Percentiles rank a stretch among this genome's conserved stretches.
Evolutionary conservation across 2,113 vertebrate species (phyloP).

Genomic region (Myrmecophaga tridactyla): DNA sequence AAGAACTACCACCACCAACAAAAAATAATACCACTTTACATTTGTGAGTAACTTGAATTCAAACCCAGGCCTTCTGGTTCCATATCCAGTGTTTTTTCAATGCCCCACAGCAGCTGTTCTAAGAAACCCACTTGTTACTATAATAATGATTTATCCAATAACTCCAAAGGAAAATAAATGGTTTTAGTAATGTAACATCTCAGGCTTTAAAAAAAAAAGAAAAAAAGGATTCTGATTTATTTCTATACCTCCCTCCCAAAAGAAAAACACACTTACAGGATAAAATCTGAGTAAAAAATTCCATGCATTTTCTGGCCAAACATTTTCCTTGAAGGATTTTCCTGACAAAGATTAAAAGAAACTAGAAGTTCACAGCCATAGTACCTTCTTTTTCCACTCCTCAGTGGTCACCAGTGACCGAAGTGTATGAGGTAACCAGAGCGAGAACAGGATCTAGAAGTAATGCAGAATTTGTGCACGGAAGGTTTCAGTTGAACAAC

Average conservation of each 20-base stretch:
- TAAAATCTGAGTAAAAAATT: background rate
- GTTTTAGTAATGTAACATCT: background rate
- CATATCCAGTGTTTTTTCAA: background rate
- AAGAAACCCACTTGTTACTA: background rate
- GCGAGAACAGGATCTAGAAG: background rate
- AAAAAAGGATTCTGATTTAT: background rate
- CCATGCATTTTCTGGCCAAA: constrained; percentile 15
- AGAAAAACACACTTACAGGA: background rate
- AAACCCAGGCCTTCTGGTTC: background rate
- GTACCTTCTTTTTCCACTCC: background rate
- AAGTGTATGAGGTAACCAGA: background rate
- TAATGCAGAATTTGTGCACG: background rate
- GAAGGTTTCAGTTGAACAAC: constrained; percentile 22
- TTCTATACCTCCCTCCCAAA: background rate
- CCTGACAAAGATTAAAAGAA: background rate
- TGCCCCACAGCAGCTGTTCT: background rate
- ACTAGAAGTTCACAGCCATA: background rate
- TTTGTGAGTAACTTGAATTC: background rate
- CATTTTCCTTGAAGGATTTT: background rate
- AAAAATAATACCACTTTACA: background rate
- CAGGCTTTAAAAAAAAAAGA: background rate
- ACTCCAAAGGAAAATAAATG: background rate
- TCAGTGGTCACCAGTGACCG: background rate
- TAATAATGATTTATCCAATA: background rate
- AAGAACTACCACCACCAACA: too few species aligned